A percentile compares a stretch with the other conserved stretches of the same genome.
Evolutionary conservation across 2,888 invertebrate species (phyloP).

Genomic region (Luperina testacea): DNA sequence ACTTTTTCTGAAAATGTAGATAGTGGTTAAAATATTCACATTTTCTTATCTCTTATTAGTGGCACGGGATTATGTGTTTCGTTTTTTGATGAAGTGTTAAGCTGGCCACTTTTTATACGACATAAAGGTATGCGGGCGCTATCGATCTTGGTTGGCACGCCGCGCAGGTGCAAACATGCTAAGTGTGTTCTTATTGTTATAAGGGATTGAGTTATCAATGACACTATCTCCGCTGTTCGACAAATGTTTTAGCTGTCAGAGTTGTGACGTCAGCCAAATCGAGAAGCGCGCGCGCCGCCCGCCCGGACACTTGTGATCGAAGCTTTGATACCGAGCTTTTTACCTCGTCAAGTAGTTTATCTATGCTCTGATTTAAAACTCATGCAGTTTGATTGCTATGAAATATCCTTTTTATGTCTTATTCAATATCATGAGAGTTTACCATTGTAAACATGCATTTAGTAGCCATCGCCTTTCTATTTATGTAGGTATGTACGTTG

Average conservation of each 20-base stretch:
- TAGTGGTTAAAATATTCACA: constrained; percentile 64
- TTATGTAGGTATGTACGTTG: constrained; percentile 11
- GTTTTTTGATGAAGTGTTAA: constrained; percentile 68
- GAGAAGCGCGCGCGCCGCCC: constrained; percentile 77
- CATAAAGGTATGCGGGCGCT: constrained; percentile 80
- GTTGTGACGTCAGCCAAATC: constrained; percentile 89
- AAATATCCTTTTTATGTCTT: constrained; percentile 44
- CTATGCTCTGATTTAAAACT: constrained; percentile 58
- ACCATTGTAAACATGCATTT: neutral
- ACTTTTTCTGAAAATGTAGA: constrained; percentile 73
- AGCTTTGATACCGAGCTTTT: constrained; percentile 77
- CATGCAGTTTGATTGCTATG: constrained; percentile 33
- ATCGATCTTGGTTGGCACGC: constrained; percentile 82
- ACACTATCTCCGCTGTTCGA: constrained; percentile 89
- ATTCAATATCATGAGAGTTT: constrained; percentile 8
- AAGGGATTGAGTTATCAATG: constrained; percentile 90
- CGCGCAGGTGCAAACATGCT: constrained; percentile 90
- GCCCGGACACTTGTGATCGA: constrained; percentile 77
- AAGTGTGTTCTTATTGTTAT: constrained; percentile 90
- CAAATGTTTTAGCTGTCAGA: constrained; percentile 90
- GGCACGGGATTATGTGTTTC: constrained; percentile 57
- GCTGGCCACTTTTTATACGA: constrained; percentile 66
- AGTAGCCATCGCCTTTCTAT: constrained; percentile 19
- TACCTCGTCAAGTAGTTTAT: constrained; percentile 66
- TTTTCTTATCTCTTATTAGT: constrained; percentile 66